Base-by-base conservation (phyloP, 1,140 invertebrate genomes). In the Vollenhovia emeryi region DNA sequence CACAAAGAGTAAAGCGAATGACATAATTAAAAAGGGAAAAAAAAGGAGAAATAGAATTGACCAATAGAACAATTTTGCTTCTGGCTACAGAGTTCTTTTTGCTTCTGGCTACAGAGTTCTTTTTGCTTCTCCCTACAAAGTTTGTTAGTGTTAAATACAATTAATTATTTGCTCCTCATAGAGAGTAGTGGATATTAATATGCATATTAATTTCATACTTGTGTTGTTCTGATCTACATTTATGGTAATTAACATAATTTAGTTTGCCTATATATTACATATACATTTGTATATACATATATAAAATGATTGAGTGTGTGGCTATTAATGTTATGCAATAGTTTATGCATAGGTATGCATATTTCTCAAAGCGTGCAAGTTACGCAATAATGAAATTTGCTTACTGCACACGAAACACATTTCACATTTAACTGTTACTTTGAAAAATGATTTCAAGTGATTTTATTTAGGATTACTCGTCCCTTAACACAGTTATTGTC, bases 331-430 rank as follows among this genome's bases (percentile, higher is more conserved):
- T 52, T 52, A 40, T 21, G 33, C 15, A 45, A 48, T 62, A 64
- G 27, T 30, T 45, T 21, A 62, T 9, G 0, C n/a, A n/a, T 33
- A 45, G 62, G 5, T n/a, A 50, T n/a, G 33, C 33, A 36, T 50
- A 36, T 79, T 52, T 76, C 57, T 62, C 24, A n/a, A n/a, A 43
- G 4, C 9, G 5, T 27, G 33, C 9, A 45, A 48, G 15, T 68
- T 40, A 69, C 11, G 13, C 50, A 18, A 27, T 68, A 79, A 79
- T 79, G 68, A 68, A 79, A 50, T 36, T 40, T 68, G 9, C 2
- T 40, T 24, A 33, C 40, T 21, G 52, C n/a, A 15, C 40, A 18
- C 11, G 9, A 68, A 36, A 68, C 3, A 3, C 5, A 55, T 40
- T 52, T 40, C 18, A n/a, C n/a, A 24, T 1, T 4, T 79, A 79